Base-by-base conservation (phyloP, 2,888 invertebrate genomes). In the Phyllotreta cruciferae region DNA sequence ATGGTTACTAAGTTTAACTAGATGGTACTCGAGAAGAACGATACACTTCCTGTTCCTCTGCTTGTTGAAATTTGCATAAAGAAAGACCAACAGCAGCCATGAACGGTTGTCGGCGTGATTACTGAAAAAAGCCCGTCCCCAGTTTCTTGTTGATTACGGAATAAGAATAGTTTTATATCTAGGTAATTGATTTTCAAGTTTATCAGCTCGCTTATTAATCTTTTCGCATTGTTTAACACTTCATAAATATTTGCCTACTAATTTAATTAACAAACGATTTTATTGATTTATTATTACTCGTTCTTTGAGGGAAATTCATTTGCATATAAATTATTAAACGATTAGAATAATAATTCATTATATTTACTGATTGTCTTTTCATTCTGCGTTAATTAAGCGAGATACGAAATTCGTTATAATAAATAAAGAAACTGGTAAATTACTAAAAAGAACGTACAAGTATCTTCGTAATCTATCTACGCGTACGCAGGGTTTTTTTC, bases 1-100 rank as follows among this genome's bases (percentile, higher is more conserved):
- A 58, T 58, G 58, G 58, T 58, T 41, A 42, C 58, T 58, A 58
- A 57, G 49, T 57, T 38, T 57, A 57, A 58, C 58, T 58, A 58
- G 58, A 52, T 52, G 24, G 57, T 57, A 38, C 49, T 49, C 38
- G 39, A 11, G 37, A 35, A 39, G 42, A 36, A 52, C 42, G 58
- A 42, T 52, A 58, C 58, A 58, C 42, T 58, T 58, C 58, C 58
- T 58, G 58, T 58, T 58, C 50, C 58, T 50, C 42, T 52, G 56
- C 3, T 56, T 36, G 44, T 42, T 11, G 36, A 41, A 41, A 58
- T 58, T 58, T 58, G 52, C 58, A 58, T 58, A 58, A 52, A 50
- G 41, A 52, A 58, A 45, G 56, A 56, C 36, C n/a, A 13, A 10
- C 37, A 45, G 13, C 36, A 47, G 38, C 13, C 45, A 37, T 45